phyloP scores from a whole-genome alignment of 1,140 invertebrate species.

The Formica exsecta region DNA sequence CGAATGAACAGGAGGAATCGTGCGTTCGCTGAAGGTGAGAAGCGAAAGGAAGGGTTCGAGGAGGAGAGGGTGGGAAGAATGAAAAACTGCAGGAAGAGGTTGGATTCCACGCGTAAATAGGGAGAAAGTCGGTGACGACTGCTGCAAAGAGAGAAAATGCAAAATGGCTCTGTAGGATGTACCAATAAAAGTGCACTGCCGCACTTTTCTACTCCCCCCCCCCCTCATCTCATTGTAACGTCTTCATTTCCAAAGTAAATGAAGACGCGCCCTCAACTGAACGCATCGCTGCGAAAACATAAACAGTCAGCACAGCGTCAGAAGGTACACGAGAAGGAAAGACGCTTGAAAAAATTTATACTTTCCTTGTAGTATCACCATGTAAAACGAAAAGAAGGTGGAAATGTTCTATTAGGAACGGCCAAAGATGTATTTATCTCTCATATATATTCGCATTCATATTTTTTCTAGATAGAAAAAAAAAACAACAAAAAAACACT shows the following conservation, averaged over 20 bases:
- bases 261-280: slow-evolving; percentile 54
- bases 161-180: slow-evolving; percentile 72
- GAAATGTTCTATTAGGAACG: slow-evolving; percentile 40
- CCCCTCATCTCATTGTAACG: slow-evolving; percentile 49
- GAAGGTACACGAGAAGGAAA: slow-evolving; percentile 43
- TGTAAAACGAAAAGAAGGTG: slow-evolving; percentile 1
- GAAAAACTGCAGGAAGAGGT: slow-evolving; percentile 41
- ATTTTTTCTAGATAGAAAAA: not conserved
- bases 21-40: slow-evolving; percentile 55
- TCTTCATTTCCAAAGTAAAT: slow-evolving; percentile 74
- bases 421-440: not conserved
- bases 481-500: too few species aligned
- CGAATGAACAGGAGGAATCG: slow-evolving; percentile 63
- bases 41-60: slow-evolving; percentile 30
- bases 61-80: slow-evolving; percentile 10
- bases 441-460: not conserved
- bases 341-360: slow-evolving; percentile 36
- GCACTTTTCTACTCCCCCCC: not conserved
- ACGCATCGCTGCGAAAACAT: slow-evolving; percentile 64
- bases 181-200: slow-evolving; percentile 64
- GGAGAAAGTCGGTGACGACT: slow-evolving; percentile 57
- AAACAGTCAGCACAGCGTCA: slow-evolving; percentile 60
- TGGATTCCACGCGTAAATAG: slow-evolving; percentile 63
- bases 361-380: slow-evolving; percentile 21
- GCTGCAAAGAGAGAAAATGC: slow-evolving; percentile 55